Percentiles rank a stretch among this genome's conserved stretches.
phyloP scores from a whole-genome alignment of 2,888 invertebrate species.

The Pterostichus niger region DNA sequence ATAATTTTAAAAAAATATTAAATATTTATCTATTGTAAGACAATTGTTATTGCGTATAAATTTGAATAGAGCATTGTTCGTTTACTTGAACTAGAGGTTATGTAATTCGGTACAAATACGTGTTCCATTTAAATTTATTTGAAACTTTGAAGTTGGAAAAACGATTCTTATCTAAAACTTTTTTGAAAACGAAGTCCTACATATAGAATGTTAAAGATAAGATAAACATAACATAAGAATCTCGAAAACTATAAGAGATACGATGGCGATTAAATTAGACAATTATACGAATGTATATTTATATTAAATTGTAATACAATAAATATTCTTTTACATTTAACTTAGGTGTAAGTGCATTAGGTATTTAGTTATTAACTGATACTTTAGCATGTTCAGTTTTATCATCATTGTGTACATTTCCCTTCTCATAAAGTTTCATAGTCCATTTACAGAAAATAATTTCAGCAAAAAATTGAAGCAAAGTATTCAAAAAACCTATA shows the following conservation, averaged over 20 bases:
- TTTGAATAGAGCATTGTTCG: too few species aligned
- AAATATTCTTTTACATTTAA: constrained; percentile 4
- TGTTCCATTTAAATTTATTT: too few species aligned
- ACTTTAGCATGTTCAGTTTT: constrained; percentile 22
- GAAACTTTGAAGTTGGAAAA: too few species aligned
- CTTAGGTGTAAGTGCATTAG: constrained; percentile 27
- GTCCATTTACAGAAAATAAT: constrained; percentile 72
- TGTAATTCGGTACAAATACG: too few species aligned
- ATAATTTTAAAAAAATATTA: too few species aligned
- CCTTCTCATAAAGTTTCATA: constrained; percentile 64
- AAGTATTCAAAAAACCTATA: constrained; percentile 72
- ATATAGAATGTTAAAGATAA: background rate
- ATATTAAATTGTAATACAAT: constrained; percentile 12
- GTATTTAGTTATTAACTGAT: constrained; percentile 36
- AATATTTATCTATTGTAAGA: too few species aligned
- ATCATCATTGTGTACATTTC: constrained; percentile 58
- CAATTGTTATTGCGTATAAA: too few species aligned
- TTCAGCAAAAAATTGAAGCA: constrained; percentile 71
- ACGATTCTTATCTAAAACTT: too few species aligned
- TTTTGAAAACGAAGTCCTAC: too few species aligned
- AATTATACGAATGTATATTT: background rate
- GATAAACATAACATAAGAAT: background rate
- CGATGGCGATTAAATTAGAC: too few species aligned
- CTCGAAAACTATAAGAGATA: background rate
- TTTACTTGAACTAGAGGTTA: too few species aligned